phyloP scores from a whole-genome alignment of 2,888 invertebrate genomes.

The Caenorhabditis doughertyi region DNA sequence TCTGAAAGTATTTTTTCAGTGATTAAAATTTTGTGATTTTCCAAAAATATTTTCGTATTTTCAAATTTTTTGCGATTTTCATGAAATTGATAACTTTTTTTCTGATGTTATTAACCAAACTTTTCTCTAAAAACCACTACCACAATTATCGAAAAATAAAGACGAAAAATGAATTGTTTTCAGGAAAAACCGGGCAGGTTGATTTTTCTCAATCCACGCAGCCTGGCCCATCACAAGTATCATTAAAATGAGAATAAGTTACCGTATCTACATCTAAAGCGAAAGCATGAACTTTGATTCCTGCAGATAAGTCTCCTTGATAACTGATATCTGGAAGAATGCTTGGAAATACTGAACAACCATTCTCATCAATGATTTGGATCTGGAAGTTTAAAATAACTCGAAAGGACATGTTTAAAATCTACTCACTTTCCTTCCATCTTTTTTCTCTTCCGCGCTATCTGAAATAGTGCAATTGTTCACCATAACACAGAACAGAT shows the following conservation, averaged over 20 bases:
- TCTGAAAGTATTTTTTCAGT: constrained; percentile 67
- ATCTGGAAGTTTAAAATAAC: constrained; percentile 63
- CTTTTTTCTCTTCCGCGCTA: constrained; percentile 47
- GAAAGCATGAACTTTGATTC: constrained; percentile 79
- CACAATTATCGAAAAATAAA: too few species aligned
- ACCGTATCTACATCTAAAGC: constrained; percentile 80
- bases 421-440: background rate
- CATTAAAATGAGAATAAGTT: background rate
- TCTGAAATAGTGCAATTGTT: constrained; percentile 80
- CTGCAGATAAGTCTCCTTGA: constrained; percentile 76
- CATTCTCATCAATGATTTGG: constrained; percentile 82
- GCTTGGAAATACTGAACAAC: constrained; percentile 79
- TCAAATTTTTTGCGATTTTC: too few species aligned
- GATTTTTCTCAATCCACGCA: too few species aligned
- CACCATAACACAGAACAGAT: constrained; percentile 81
- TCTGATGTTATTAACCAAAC: too few species aligned
- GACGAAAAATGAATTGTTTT: too few species aligned
- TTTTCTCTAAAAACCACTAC: too few species aligned
- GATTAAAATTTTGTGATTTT: background rate
- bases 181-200: too few species aligned
- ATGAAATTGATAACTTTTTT: too few species aligned
- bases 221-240: background rate
- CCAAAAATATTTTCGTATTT: too few species aligned
- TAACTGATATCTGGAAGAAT: constrained; percentile 80
- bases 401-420: too few species aligned